Percentiles rank a stretch among this genome's conserved stretches.
Conservation (phyloP, 2,797 vertebrate genomes). For the Ctenosaura bakeri region DNA sequence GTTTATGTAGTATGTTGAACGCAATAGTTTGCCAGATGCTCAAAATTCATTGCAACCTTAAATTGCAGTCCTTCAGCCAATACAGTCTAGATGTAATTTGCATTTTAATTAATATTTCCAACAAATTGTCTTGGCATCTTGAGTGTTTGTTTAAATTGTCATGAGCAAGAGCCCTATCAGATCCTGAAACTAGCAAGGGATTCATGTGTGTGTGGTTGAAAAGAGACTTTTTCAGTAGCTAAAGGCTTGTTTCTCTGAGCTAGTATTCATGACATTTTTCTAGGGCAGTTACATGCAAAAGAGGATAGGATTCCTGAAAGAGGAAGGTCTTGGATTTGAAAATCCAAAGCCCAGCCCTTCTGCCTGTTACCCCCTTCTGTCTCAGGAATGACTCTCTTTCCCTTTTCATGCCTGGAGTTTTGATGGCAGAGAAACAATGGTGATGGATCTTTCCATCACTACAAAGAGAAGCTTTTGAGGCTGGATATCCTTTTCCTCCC, state of each 20-base stretch:
- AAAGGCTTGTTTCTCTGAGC: neutral
- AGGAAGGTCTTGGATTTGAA: neutral
- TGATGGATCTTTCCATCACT: neutral
- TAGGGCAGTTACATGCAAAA: conserved; percentile 1
- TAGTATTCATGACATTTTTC: neutral
- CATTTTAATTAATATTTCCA: conserved; percentile 84
- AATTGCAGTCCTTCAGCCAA: conserved; percentile 69
- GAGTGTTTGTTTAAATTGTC: conserved; percentile 66
- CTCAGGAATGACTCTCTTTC: neutral
- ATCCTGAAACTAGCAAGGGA: conserved; percentile 53
- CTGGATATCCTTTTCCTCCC: neutral
- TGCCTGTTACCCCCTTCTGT: too few relatives aligned
- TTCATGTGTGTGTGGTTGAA: conserved; percentile 50
- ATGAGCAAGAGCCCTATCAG: conserved; percentile 64
- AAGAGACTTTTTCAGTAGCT: conserved; percentile 41
- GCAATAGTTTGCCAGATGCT: conserved; percentile 68
- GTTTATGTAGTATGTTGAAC: conserved; percentile 62
- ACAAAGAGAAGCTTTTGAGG: neutral
- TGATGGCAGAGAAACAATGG: neutral
- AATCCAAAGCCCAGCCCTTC: too few relatives aligned
- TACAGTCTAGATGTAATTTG: conserved; percentile 76
- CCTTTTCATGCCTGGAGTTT: neutral
- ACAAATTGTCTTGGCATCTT: conserved; percentile 63
- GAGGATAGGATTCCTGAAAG: neutral
- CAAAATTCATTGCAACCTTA: conserved; percentile 75